These are phyloP conservation scores for Varanus komodoensis DNA, from an alignment of 2,113 vertebrate species.

Conservation along the genomic window DNA sequence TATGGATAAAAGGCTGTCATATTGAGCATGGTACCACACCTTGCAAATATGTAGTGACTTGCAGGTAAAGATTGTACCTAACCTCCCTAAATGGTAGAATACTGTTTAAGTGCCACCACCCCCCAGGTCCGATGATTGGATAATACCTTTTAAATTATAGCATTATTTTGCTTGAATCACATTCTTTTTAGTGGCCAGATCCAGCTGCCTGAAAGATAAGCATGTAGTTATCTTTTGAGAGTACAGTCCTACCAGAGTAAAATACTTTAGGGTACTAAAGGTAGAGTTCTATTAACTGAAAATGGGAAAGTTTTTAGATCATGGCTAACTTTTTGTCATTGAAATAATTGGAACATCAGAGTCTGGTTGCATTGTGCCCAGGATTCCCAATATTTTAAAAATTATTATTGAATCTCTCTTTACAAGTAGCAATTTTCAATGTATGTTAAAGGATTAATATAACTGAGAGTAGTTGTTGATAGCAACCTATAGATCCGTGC, in stretches of 20 bases:
- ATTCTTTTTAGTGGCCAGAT: background rate
- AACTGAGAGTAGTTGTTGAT: constrained; percentile 52
- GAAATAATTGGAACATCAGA: background rate
- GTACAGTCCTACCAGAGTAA: background rate
- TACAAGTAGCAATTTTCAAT: constrained; percentile 41
- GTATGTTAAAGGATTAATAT: constrained; percentile 28
- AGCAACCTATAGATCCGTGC: constrained; percentile 54
- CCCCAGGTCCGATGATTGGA: background rate
- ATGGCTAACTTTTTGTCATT: background rate
- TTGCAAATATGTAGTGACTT: background rate
- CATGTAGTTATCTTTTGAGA: background rate
- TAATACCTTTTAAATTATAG: background rate
- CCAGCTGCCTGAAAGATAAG: background rate
- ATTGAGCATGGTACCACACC: background rate
- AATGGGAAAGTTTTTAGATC: background rate
- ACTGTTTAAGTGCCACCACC: background rate
- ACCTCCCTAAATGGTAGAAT: background rate
- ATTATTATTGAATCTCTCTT: constrained; percentile 12
- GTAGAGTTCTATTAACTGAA: background rate
- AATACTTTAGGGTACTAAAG: background rate
- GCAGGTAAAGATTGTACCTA: background rate
- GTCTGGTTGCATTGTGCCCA: background rate
- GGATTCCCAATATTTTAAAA: background rate
- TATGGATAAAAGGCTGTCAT: background rate
- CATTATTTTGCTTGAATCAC: background rate